Conservation (phyloP, 2,797 vertebrate genomes). For the Lerista edwardsae region DNA sequence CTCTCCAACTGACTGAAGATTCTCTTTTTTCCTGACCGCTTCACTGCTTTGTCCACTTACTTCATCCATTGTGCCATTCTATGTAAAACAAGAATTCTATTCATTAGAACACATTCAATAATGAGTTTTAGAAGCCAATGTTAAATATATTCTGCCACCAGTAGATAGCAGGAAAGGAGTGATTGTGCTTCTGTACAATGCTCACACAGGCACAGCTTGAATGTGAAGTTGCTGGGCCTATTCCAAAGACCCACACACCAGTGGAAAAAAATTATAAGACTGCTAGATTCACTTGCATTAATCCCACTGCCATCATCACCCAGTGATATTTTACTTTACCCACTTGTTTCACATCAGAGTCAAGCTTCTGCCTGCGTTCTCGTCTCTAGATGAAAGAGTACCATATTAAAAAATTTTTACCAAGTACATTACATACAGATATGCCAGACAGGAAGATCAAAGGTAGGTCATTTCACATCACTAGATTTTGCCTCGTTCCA, state of each 20-base stretch:
- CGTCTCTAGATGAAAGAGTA: slow-evolving; percentile 77
- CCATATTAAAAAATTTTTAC: not conserved
- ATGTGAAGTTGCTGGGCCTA: not conserved
- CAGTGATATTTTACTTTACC: slow-evolving; percentile 60
- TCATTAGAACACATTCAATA: slow-evolving; percentile 17
- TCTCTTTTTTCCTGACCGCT: slow-evolving; percentile 38
- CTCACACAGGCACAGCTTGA: not conserved
- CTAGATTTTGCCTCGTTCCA: too few relatives aligned
- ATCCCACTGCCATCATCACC: slow-evolving; percentile 53
- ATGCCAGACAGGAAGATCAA: not conserved
- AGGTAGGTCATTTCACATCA: not conserved
- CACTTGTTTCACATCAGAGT: slow-evolving; percentile 74
- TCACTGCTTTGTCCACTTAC: slow-evolving; percentile 13
- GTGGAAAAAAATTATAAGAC: not conserved
- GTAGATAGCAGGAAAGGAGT: not conserved
- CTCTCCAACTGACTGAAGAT: slow-evolving; percentile 26
- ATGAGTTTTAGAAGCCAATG: not conserved
- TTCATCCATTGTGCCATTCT: slow-evolving; percentile 23
- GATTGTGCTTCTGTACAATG: not conserved
- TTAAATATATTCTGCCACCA: slow-evolving; percentile 26
- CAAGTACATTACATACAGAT: not conserved
- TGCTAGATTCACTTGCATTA: not conserved
- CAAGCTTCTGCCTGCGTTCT: slow-evolving; percentile 74
- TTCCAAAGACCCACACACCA: not conserved
- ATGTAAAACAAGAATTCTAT: not conserved